phyloP scores from a whole-genome alignment of 2,888 invertebrate species.

The Hydroisotoma schaefferi region DNA sequence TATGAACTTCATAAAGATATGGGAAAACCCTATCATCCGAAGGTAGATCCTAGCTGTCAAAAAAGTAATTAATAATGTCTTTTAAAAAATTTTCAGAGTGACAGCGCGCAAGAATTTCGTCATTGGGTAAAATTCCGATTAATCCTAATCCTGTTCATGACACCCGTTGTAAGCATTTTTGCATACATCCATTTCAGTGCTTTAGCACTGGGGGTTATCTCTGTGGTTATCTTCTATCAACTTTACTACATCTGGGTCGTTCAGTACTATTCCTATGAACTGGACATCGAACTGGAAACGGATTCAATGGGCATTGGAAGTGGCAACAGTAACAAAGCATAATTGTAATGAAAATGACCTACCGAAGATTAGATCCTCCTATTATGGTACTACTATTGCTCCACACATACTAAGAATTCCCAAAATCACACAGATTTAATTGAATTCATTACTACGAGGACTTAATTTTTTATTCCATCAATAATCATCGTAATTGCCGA shows the following conservation, averaged over 20 bases:
- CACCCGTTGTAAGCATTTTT: conserved; percentile 37
- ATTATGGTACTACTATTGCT: too few relatives aligned
- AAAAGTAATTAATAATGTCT: too few relatives aligned
- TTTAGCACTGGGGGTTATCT: conserved; percentile 32
- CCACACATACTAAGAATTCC: too few relatives aligned
- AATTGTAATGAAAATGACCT: too few relatives aligned
- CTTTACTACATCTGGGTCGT: conserved; percentile 43
- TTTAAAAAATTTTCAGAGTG: conserved; percentile 30
- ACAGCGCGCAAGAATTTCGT: conserved; percentile 40
- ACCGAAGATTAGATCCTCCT: too few relatives aligned
- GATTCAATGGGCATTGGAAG: conserved; percentile 38
- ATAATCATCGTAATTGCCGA: too few relatives aligned
- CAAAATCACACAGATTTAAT: too few relatives aligned
- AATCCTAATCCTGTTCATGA: conserved; percentile 35
- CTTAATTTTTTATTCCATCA: too few relatives aligned
- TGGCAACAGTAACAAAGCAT: conserved; percentile 14
- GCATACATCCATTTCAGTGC: conserved; percentile 40
- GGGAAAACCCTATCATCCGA: too few relatives aligned
- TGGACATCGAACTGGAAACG: conserved; percentile 43
- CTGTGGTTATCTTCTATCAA: conserved; percentile 38
- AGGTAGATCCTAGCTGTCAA: too few relatives aligned
- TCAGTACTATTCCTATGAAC: conserved; percentile 42
- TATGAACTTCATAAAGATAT: too few relatives aligned
- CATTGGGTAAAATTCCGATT: conserved; percentile 41
- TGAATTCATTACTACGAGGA: too few relatives aligned